Evolutionary conservation across 2,797 vertebrate species (phyloP).

Genomic region (Argyrosomus regius): DNA sequence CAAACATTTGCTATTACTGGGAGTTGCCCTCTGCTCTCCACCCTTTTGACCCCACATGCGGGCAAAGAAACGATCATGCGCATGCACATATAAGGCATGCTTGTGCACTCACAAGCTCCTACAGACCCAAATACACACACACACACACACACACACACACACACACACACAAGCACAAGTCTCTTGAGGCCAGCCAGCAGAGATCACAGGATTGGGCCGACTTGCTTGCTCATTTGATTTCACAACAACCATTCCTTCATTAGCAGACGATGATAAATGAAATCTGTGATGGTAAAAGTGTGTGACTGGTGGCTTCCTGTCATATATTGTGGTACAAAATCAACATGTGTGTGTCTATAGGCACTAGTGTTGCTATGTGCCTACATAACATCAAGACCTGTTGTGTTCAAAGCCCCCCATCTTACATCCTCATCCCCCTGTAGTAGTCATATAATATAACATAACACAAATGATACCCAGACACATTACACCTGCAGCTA

Average conservation of each 20-base stretch:
- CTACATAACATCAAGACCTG: neutral
- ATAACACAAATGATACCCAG: conserved; percentile 3
- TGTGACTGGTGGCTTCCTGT: conserved; percentile 20
- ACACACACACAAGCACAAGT: conserved; percentile 19
- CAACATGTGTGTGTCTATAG: conserved; percentile 24
- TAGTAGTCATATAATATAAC: neutral
- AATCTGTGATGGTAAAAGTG: conserved; percentile 3
- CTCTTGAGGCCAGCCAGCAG: conserved; percentile 49
- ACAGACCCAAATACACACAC: conserved; percentile 16
- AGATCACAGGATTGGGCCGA: conserved; percentile 57
- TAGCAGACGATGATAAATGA: conserved; percentile 35
- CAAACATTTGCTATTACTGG: conserved; percentile 52
- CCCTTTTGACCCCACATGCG: conserved; percentile 71
- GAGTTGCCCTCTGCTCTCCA: conserved; percentile 69
- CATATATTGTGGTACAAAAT: conserved; percentile 19
- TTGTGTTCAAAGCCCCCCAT: conserved; percentile 11
- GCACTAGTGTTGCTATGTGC: conserved; percentile 11
- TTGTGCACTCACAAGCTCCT: conserved; percentile 11
- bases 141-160: conserved; percentile 15
- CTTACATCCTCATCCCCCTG: neutral
- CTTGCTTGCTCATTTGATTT: conserved; percentile 58
- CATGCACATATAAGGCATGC: conserved; percentile 16
- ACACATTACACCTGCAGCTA: neutral
- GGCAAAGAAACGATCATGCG: conserved; percentile 37
- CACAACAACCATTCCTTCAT: conserved; percentile 47